Percentiles rank a stretch among this genome's conserved stretches.
phyloP scores from a whole-genome alignment of 2,113 vertebrate species.

The Merops nubicus region DNA sequence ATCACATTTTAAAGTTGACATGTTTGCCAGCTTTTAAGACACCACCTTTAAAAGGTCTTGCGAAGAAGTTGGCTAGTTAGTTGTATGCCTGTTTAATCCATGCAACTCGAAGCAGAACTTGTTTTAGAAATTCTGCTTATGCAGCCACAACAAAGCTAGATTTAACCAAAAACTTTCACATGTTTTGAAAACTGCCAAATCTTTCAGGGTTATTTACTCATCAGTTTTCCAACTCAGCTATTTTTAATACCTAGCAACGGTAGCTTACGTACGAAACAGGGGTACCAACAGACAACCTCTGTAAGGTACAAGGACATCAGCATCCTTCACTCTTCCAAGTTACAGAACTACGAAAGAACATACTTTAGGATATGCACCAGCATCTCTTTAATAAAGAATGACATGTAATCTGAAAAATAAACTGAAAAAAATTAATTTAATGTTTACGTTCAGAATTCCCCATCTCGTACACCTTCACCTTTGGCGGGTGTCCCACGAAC shows the following conservation, averaged over 20 bases:
- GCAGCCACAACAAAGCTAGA: constrained; percentile 61
- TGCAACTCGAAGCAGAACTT: constrained; percentile 67
- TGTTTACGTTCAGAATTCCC: constrained; percentile 78
- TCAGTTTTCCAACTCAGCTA: constrained; percentile 69
- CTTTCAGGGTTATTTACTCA: constrained; percentile 59
- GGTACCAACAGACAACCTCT: constrained; percentile 75
- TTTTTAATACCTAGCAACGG: constrained; percentile 41
- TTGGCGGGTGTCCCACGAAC: constrained; percentile 74
- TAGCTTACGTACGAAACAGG: constrained; percentile 62
- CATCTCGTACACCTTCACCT: constrained; percentile 65
- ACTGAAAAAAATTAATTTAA: constrained; percentile 85
- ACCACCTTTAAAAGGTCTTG: constrained; percentile 58
- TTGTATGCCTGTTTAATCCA: constrained; percentile 28
- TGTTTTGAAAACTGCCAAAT: constrained; percentile 68
- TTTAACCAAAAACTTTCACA: constrained; percentile 47
- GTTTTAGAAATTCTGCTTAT: constrained; percentile 65
- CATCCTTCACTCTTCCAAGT: constrained; percentile 82
- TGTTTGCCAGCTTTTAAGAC: constrained; percentile 62
- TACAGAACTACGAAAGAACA: constrained; percentile 81
- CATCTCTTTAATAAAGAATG: constrained; percentile 84
- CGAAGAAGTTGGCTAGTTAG: constrained; percentile 60
- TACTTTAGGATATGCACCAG: constrained; percentile 82
- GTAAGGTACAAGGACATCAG: constrained; percentile 77
- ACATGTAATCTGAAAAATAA: constrained; percentile 88
- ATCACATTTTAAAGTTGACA: constrained; percentile 19